Percentiles rank a stretch among this genome's conserved stretches.
phyloP scores from a whole-genome alignment of 2,888 invertebrate species.

The Gastracanthus pulcherrimus region DNA sequence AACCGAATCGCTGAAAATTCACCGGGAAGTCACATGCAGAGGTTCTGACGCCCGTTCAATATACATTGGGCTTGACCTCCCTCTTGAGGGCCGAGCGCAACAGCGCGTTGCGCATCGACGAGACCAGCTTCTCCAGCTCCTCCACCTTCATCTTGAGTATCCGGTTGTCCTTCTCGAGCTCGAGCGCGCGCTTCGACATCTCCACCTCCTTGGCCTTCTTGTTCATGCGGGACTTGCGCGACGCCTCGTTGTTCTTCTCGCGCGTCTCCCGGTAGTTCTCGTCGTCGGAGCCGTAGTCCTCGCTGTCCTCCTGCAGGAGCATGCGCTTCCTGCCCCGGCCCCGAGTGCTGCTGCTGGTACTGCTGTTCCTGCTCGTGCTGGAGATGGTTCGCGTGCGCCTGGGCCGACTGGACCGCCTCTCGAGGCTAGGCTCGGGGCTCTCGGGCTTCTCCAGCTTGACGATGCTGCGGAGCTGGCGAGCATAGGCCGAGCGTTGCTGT shows the following conservation, averaged over 20 bases:
- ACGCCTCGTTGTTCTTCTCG: constrained; percentile 89
- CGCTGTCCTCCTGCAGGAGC: constrained; percentile 26
- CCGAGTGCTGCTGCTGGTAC: neutral
- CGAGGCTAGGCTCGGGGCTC: constrained; percentile 47
- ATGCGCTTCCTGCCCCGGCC: constrained; percentile 30
- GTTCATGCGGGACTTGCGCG: constrained; percentile 86
- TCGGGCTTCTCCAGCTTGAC: constrained; percentile 44
- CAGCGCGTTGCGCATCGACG: constrained; percentile 82
- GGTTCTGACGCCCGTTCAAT: constrained; percentile 34
- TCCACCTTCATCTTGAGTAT: constrained; percentile 83
- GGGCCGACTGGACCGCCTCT: constrained; percentile 49
- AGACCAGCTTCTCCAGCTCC: constrained; percentile 84
- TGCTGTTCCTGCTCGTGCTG: constrained; percentile 17
- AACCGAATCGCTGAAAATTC: too few species aligned
- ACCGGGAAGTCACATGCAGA: too few species aligned
- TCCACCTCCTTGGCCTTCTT: constrained; percentile 82
- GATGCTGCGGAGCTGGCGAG: constrained; percentile 19
- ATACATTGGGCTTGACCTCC: constrained; percentile 54
- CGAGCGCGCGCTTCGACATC: constrained; percentile 79
- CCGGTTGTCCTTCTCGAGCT: constrained; percentile 82
- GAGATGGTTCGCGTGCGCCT: constrained; percentile 30
- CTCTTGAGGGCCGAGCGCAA: constrained; percentile 83
- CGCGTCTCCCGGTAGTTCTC: constrained; percentile 84
- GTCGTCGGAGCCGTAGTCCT: constrained; percentile 46
- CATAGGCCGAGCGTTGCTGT: constrained; percentile 13